Percentiles rank a stretch among this genome's conserved stretches.
phyloP scores from a whole-genome alignment of 1,140 invertebrate species.

The Drosophila pachea region DNA sequence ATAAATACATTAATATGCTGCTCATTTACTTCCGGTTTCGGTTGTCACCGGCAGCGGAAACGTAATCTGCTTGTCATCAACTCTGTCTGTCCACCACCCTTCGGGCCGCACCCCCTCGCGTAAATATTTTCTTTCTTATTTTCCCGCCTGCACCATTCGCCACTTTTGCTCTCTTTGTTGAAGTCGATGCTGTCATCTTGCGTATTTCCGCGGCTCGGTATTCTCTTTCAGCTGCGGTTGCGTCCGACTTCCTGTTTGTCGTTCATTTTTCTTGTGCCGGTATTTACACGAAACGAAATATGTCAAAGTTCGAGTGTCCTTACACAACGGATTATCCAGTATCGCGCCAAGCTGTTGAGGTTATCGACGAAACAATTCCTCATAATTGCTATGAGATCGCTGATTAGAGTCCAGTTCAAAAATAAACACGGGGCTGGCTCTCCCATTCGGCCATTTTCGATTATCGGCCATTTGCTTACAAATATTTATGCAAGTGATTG shows the following conservation, averaged over 20 bases:
- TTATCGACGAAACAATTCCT: neutral
- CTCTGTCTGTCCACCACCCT: slow-evolving; percentile 30
- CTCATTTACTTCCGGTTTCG: slow-evolving; percentile 71
- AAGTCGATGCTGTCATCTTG: slow-evolving; percentile 51
- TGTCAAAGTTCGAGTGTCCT: slow-evolving; percentile 25
- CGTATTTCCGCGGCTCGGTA: slow-evolving; percentile 64
- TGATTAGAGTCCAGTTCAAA: neutral
- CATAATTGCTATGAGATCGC: neutral
- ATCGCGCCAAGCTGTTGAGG: neutral
- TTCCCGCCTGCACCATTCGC: slow-evolving; percentile 5
- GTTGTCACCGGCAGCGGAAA: slow-evolving; percentile 70
- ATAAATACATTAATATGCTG: slow-evolving; percentile 74
- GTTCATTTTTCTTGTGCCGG: slow-evolving; percentile 39
- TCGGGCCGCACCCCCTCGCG: too few species aligned
- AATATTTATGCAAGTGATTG: slow-evolving; percentile 32
- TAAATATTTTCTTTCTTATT: slow-evolving; percentile 36
- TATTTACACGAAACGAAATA: slow-evolving; percentile 41
- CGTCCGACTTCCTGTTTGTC: slow-evolving; percentile 73
- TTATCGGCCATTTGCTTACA: slow-evolving; percentile 20
- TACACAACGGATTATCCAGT: neutral
- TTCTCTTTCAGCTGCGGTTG: slow-evolving; percentile 61
- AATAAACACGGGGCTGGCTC: too few species aligned
- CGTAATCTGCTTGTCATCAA: slow-evolving; percentile 76
- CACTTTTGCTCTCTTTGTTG: slow-evolving; percentile 30
- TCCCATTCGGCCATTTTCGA: slow-evolving; percentile 6